Evolutionary conservation across 2,888 invertebrate species (phyloP), one percentile per base, ranked within the genome.

Genomic region (Machimus rusticus): DNA sequence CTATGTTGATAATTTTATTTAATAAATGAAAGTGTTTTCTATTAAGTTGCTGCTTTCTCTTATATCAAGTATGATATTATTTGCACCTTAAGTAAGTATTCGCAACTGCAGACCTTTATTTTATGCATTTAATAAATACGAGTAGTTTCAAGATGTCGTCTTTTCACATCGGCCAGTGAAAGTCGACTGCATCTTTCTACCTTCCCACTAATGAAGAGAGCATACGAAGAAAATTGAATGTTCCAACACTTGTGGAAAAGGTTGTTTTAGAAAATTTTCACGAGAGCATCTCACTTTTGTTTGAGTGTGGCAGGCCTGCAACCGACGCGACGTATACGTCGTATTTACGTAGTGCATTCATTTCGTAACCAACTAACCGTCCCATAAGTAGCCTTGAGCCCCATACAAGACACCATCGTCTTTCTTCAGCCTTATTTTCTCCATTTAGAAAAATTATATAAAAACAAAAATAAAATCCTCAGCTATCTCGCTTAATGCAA

Each of bases 401-500:
- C 86, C 86, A 87, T 87, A 85, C 46, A 79, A 81, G 81, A 81
- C 23, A 19, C 81, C 79, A 37, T 43, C 39, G 34, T 39, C 66
- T 81, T 79, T 79, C 74, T 74, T 81, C 66, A 43, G 19, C 86
- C 19, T 14, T 23, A 74, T 82, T 81, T 82, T 81, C 79, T 87
- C 43, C 34, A 74, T 76, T 39, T 76, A 87, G 37, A 79, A 81
- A 78, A 43, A 87, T 81, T 31, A 74, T 19, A 79, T 46, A 46
- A 46, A 46, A 46, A 46, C 12, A 46, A 79, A 79, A 79, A 79
- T 46, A 74, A 46, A 43, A 79, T 79, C 79, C 85, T 86, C 87
- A 88, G 86, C 87, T 88, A 88, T 88, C 87, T 88, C 86, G 82
- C 84, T 86, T 87, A 88, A 88, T 88, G 88, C 88, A 88, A 87